Base-by-base conservation (phyloP, 2,113 vertebrate genomes). In the Antennarius striatus region DNA sequence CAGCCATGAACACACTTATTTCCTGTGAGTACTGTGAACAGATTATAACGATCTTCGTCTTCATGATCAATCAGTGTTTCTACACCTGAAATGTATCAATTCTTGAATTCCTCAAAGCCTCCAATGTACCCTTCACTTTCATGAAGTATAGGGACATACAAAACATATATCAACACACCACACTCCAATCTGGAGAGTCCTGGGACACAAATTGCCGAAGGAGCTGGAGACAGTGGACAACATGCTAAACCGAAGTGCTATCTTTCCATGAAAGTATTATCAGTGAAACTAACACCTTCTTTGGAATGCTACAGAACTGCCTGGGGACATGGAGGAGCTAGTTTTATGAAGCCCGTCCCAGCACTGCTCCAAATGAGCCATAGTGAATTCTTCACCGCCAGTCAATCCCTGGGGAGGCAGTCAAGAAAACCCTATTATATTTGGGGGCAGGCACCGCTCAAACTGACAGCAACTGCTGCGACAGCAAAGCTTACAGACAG, bases 391-490 rank as follows among this genome's bases (percentile, higher is more conserved):
- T 88, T 85, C 87, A 75, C 86, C 56, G 81, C 88, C 87, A 90
- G 84, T 87, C 90, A 79, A 45, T 89, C 88, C 85, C 85, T 63
- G 77, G 87, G 88, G 87, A 90, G 81, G 71, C 77, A 90, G 82
- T 87, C 78, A 82, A 90, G 86, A 91, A 89, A 93, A 90, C 87
- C 87, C 85, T 82, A 91, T 93, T 93, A 91, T 91, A 91, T 90
- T 88, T 88, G 84, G 89, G 90, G 90, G 84, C 89, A 83, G 83
- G 87, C 87, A 87, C 75, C 66, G 67, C 86, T 91, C 90, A 90
- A 90, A 91, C 82, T 92, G 91, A 92, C 92, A 92, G 90, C 75
- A 83, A 87, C 81, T 91, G 91, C 89, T 92, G 91, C 89, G 87
- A 90, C 89, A 91, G 91, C 91, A 91, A 83, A 83, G 85, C 86